phyloP scores from a whole-genome alignment of 2,797 vertebrate species.

The Sebastes ruberrimus region DNA sequence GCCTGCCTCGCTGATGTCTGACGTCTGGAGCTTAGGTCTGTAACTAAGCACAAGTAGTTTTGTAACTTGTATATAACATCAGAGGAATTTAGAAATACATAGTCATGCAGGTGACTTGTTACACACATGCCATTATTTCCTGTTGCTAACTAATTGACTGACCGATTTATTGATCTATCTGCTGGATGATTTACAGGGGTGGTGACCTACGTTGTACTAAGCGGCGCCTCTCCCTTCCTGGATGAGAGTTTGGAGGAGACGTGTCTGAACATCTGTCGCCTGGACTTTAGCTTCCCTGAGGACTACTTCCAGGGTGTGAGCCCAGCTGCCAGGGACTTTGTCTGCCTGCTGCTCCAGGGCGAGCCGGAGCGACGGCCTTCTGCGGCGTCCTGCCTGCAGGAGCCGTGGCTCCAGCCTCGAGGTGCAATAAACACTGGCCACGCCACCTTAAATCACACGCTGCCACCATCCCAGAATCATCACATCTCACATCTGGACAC shows the following conservation, averaged over 20 bases:
- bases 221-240: conserved; percentile 95
- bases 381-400: conserved; percentile 87
- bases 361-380: conserved; percentile 88
- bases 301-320: conserved; percentile 95
- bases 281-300: conserved; percentile 97
- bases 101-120: not conserved
- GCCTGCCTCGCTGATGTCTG: conserved; percentile 90
- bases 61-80: not conserved
- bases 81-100: not conserved
- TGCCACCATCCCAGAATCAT: conserved; percentile 37
- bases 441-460: conserved; percentile 26
- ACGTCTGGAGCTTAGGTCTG: conserved; percentile 92
- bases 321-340: conserved; percentile 91
- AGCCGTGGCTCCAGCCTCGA: conserved; percentile 91
- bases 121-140: not conserved
- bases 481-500: conserved; percentile 86
- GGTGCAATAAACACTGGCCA: conserved; percentile 23
- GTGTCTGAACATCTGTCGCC: conserved; percentile 95
- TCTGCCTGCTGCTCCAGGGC: conserved; percentile 90
- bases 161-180: not conserved
- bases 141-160: not conserved
- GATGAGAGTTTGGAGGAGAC: conserved; percentile 96
- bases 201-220: conserved; percentile 93
- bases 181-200: conserved; percentile 75
- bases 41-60: not conserved